phyloP scores from a whole-genome alignment of 2,113 vertebrate genomes.

The Phoxinus phoxinus region DNA sequence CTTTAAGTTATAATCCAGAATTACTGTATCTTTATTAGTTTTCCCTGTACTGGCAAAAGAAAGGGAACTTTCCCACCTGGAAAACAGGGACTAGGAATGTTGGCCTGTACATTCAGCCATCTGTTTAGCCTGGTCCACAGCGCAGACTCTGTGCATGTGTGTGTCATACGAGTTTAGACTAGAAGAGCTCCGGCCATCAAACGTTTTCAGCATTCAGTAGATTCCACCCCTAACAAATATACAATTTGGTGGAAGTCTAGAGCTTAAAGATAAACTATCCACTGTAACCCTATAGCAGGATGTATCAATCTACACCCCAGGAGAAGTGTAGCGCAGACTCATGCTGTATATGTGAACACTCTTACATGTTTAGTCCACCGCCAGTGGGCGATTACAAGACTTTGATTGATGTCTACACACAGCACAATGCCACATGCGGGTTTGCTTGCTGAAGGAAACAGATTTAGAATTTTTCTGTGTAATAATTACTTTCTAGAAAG shows the following conservation, averaged over 20 bases:
- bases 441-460: not conserved
- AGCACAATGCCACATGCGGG: not conserved
- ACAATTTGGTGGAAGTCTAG: constrained; percentile 48
- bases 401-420: not conserved
- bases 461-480: not conserved
- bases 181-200: constrained; percentile 37
- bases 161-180: constrained; percentile 54
- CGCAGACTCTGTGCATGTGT: constrained; percentile 23
- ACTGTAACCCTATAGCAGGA: constrained; percentile 37
- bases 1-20: constrained; percentile 73
- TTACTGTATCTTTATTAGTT: constrained; percentile 55
- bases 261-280: not conserved
- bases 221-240: constrained; percentile 21
- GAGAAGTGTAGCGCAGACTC: not conserved
- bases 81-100: constrained; percentile 74
- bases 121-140: constrained; percentile 70
- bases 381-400: constrained; percentile 1
- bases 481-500: not conserved
- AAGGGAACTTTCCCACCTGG: constrained; percentile 75
- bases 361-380: constrained; percentile 36
- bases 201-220: constrained; percentile 17
- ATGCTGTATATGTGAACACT: constrained; percentile 55
- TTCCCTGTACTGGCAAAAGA: constrained; percentile 66
- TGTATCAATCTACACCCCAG: constrained; percentile 7
- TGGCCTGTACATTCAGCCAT: constrained; percentile 70